phyloP scores from a whole-genome alignment of 2,797 vertebrate species.

The Myripristis jacobus region DNA sequence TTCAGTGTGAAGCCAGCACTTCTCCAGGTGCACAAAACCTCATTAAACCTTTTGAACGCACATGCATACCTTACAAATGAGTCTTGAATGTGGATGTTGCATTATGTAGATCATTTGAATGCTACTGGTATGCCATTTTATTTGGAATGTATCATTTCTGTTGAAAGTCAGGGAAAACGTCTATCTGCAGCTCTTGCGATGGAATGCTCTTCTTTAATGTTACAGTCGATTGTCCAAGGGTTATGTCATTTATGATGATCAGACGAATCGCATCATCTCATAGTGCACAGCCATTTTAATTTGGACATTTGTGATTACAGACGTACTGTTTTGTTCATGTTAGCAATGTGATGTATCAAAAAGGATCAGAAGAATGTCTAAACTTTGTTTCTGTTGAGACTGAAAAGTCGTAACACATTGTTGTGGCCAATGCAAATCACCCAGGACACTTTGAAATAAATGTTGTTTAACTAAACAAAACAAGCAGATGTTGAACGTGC shows the following conservation, averaged over 20 bases:
- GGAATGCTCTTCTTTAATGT: constrained; percentile 44
- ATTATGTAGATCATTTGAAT: constrained; percentile 37
- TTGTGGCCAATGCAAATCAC: constrained; percentile 59
- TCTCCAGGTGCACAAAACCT: constrained; percentile 35
- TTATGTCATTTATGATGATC: constrained; percentile 34
- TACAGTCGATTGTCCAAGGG: constrained; percentile 29
- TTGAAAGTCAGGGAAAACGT: constrained; percentile 31
- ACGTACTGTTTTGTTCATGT: constrained; percentile 53
- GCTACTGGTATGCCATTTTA: constrained; percentile 21
- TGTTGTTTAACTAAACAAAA: constrained; percentile 61
- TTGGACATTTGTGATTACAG: constrained; percentile 42
- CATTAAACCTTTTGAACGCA: constrained; percentile 34
- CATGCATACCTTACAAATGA: constrained; percentile 32
- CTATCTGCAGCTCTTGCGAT: constrained; percentile 23
- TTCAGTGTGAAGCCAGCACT: constrained; percentile 4
- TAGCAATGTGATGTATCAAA: constrained; percentile 59
- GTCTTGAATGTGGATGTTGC: constrained; percentile 52
- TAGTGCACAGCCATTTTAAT: constrained; percentile 17
- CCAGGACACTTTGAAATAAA: constrained; percentile 64
- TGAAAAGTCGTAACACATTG: constrained; percentile 43
- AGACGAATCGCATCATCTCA: constrained; percentile 25
- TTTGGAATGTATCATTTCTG: constrained; percentile 41
- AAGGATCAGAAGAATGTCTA: constrained; percentile 44
- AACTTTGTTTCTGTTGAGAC: constrained; percentile 49
- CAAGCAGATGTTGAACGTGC: constrained; percentile 75